Evolutionary conservation across 2,797 vertebrate genomes (phyloP).

Genomic region (Lutra lutra): DNA sequence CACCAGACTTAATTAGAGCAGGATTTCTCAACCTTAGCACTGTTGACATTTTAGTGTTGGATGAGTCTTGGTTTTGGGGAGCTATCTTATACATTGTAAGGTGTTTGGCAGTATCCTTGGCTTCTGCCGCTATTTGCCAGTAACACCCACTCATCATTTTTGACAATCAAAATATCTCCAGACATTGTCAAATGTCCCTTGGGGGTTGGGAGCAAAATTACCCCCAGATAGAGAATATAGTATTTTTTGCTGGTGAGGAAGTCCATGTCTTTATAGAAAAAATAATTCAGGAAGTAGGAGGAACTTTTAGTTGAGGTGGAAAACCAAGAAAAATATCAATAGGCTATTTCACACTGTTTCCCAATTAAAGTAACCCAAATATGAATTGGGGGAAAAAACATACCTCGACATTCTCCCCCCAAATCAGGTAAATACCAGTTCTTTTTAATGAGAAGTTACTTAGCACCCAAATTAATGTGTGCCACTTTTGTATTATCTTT

Average conservation of each 20-base stretch:
- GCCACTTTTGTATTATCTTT: slow-evolving; percentile 76
- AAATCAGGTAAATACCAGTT: not conserved
- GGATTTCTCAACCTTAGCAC: not conserved
- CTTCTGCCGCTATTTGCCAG: not conserved
- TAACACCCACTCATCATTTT: not conserved
- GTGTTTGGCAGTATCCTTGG: not conserved
- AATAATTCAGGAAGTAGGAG: not conserved
- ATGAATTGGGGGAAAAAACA: not conserved
- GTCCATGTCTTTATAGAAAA: not conserved
- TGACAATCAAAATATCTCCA: not conserved
- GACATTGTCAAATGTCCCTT: not conserved
- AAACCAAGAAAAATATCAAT: not conserved
- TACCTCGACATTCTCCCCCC: not conserved
- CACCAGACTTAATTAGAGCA: not conserved
- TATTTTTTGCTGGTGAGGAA: not conserved
- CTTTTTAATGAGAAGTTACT: slow-evolving; percentile 34
- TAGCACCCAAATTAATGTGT: slow-evolving; percentile 71
- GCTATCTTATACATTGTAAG: not conserved
- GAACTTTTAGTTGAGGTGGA: not conserved
- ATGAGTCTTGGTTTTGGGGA: not conserved
- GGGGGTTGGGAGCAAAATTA: not conserved
- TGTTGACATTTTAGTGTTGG: not conserved
- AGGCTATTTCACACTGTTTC: not conserved
- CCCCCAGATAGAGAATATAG: not conserved
- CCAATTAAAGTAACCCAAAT: not conserved